phyloP scores from a whole-genome alignment of 2,113 vertebrate species.

The Lophius piscatorius region DNA sequence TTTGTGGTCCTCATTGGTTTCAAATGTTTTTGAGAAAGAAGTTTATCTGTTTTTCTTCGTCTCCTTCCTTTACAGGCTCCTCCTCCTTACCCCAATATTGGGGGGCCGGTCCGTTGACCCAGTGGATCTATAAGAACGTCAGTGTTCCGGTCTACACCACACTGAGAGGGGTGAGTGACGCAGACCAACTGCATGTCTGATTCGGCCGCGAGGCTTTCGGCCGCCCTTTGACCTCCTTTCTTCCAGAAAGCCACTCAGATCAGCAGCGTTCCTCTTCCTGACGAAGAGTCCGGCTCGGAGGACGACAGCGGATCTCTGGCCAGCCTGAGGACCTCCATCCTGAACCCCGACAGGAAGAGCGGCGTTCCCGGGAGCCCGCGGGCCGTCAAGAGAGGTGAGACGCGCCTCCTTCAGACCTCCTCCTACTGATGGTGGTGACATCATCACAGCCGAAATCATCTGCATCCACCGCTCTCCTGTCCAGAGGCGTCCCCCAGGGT shows the following conservation, averaged over 20 bases:
- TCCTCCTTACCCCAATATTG: slow-evolving; percentile 76
- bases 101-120: slow-evolving; percentile 81
- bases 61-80: slow-evolving; percentile 71
- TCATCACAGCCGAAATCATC: no score
- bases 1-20: no score
- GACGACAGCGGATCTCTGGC: slow-evolving; percentile 89
- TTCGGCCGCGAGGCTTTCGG: no score
- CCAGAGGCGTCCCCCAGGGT: no score
- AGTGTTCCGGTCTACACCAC: slow-evolving; percentile 88
- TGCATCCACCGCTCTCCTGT: no score
- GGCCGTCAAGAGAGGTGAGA: slow-evolving; percentile 86
- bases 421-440: no score
- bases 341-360: slow-evolving; percentile 82
- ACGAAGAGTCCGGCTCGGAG: slow-evolving; percentile 90
- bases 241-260: slow-evolving; percentile 89
- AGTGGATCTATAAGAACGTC: slow-evolving; percentile 87
- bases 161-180: slow-evolving; percentile 88
- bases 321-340: slow-evolving; percentile 84
- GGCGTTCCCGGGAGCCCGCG: slow-evolving; percentile 87
- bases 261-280: slow-evolving; percentile 86
- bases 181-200: neutral
- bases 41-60: no score
- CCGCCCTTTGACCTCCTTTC: no score
- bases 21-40: no score
- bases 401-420: no score